These are phyloP conservation scores for Plotosus lineatus DNA, from an alignment of 2,113 vertebrate genomes.

Conservation along the genomic window DNA sequence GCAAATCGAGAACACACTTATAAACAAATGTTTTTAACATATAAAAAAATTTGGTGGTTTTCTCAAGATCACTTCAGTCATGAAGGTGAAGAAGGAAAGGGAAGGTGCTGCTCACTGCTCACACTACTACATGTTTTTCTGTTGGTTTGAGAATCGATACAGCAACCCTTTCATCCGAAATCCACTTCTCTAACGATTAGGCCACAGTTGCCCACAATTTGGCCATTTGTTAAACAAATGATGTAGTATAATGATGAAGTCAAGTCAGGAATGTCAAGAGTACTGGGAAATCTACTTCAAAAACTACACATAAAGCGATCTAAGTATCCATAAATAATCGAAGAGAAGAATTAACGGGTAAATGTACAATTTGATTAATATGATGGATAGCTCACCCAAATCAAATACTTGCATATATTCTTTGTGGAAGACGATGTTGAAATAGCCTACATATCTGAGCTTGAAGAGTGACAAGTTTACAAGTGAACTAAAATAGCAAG, in stretches of 20 bases:
- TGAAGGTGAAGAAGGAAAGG: too few species aligned
- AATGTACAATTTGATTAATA: neutral
- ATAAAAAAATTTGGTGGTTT: too few species aligned
- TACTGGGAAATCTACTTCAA: neutral
- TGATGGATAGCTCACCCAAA: neutral
- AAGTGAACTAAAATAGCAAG: neutral
- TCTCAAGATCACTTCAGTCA: too few species aligned
- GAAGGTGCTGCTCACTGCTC: too few species aligned
- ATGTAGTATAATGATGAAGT: neutral
- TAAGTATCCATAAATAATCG: neutral
- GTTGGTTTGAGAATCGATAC: too few species aligned
- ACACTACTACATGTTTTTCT: too few species aligned
- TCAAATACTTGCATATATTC: neutral
- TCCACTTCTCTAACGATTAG: too few species aligned
- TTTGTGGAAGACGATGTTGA: neutral
- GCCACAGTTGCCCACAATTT: too few species aligned
- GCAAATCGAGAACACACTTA: too few species aligned
- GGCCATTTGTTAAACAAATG: neutral
- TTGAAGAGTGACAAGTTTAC: neutral
- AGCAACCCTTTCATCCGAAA: too few species aligned
- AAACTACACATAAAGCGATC: neutral
- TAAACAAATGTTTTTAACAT: too few species aligned
- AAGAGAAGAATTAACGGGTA: neutral
- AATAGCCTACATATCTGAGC: neutral
- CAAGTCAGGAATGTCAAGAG: neutral